Evolutionary conservation across 2,113 vertebrate genomes (phyloP).

Genomic region (Neofelis nebulosa): DNA sequence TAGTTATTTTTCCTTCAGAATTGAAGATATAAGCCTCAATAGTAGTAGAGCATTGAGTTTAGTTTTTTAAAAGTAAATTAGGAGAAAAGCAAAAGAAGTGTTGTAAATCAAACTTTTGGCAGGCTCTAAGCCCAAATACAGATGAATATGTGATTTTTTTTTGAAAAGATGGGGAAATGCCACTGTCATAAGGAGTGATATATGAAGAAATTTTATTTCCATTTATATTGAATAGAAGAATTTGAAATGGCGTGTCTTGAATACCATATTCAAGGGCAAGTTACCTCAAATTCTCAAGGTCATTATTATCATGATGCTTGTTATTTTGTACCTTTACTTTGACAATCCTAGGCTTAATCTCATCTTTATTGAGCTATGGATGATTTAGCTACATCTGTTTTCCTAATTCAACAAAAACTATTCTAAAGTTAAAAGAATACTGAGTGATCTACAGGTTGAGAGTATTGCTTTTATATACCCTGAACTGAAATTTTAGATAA

Average conservation of each 20-base stretch:
- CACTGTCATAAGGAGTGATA: conserved; percentile 42
- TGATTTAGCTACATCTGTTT: conserved; percentile 65
- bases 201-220: conserved; percentile 56
- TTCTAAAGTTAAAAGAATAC: conserved; percentile 68
- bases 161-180: conserved; percentile 47
- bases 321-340: conserved; percentile 27
- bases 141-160: conserved; percentile 33
- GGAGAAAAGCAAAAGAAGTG: conserved; percentile 9
- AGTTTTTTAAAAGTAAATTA: conserved; percentile 48
- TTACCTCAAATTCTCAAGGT: not conserved
- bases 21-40: not conserved
- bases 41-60: not conserved
- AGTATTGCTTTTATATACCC: conserved; percentile 39
- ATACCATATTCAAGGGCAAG: conserved; percentile 52
- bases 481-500: conserved; percentile 63
- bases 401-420: conserved; percentile 59
- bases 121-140: conserved; percentile 12
- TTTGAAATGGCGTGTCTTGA: conserved; percentile 30
- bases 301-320: not conserved
- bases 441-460: conserved; percentile 35
- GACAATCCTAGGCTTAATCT: conserved; percentile 17
- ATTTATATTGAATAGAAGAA: conserved; percentile 65
- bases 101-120: not conserved
- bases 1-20: not conserved
- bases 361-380: conserved; percentile 26